Evolutionary conservation across 1,140 invertebrate species (phyloP), one percentile per base, ranked within the genome.

Genomic region (Drosophila pectinifera): DNA sequence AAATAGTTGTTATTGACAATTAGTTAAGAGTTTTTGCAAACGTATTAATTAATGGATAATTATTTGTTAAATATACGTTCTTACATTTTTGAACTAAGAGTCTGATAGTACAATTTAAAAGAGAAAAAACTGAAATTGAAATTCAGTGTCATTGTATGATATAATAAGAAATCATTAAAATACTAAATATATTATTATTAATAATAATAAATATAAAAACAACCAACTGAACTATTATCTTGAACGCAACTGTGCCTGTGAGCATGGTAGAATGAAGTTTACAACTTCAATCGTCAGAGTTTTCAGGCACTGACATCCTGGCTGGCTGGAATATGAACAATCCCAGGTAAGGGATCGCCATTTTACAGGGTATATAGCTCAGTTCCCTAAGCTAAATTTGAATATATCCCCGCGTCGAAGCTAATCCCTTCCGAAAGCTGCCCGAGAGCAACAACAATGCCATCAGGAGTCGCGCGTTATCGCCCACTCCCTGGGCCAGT

Each of bases 341-440:
- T 36, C 18, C 28, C 7, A 36, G 49, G 31, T 53, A 14, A 1
- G 31, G 31, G 4, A 1, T 36, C 6, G 16, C 8, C 3, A n/a
- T 18, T 38, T 34, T 61, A 38, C 31, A 62, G 53, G 59, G 59
- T 62, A 61, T 26, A 7, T 28, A 5, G 8, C 26, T 26, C 6
- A 26, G 26, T 26, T 26, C 8, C 28, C 13, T 24, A 57, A 26
- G 22, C 2, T 10, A 51, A 34, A 13, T 14, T 20, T 6, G 38
- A 67, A 38, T 45, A 38, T 24, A 14, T 18, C 24, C 28, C 11
- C 8, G 18, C 24, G 20, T 8, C 41, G 5, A 5, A 41, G 49
- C 41, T 48, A 41, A 14, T 8, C n/a, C 20, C 10, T 11, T 5
- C 20, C 51, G 20, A 59, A 74, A 68, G 78, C 61, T 81, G 59